Evolutionary conservation across 2,797 vertebrate genomes (phyloP), one percentile per base, ranked within the genome.

Genomic region (Pseudochaenichthys georgianus): DNA sequence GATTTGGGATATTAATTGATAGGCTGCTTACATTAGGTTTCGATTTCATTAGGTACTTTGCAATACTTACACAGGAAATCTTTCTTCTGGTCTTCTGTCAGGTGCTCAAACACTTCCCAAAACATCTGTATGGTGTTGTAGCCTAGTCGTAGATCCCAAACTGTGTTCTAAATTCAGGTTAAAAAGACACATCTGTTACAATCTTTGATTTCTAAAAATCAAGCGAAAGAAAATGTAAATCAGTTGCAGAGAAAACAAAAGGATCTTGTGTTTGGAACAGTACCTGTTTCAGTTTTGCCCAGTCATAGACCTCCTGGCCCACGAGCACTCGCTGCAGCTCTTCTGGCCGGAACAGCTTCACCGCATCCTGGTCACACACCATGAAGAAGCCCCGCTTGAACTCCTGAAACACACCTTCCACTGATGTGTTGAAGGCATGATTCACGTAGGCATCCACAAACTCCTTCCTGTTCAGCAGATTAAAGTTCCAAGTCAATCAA

Each of bases 31-130:
- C 5, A 38, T 21, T 8, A 21, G 17, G 4, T 9, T 42, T 12
- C 11, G 11, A 42, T 42, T 2, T 9, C 8, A 42, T 42, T 42
- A 2, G 7, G 34, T 38, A 38, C 34, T 38, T 28, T 38, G 34
- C 2, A 38, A 38, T 73, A 97, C 97, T 97, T 94, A 98, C 97
- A 85, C 12, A 99, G 91, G 88, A 98, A 98, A 50, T 95, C 94
- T 65, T 96, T 98, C 87, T 95, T 97, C 94, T 97, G 95, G 71
- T 97, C 96, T 81, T 97, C 79, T 41, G 94, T 92, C 71, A 99
- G 94, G 57, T 97, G 96, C 28, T 97, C 95, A 93, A 99, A 99
- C 84, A 98, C 96, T 64, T 97, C 95, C 97, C 97, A 99, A 88
- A 99, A 98, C 74, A 95, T 94, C 89, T 94, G 89, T 64, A 97